Evolutionary conservation across 2,888 invertebrate genomes (phyloP), one percentile per base, ranked within the genome.

Genomic region (Mythimna vitellina): DNA sequence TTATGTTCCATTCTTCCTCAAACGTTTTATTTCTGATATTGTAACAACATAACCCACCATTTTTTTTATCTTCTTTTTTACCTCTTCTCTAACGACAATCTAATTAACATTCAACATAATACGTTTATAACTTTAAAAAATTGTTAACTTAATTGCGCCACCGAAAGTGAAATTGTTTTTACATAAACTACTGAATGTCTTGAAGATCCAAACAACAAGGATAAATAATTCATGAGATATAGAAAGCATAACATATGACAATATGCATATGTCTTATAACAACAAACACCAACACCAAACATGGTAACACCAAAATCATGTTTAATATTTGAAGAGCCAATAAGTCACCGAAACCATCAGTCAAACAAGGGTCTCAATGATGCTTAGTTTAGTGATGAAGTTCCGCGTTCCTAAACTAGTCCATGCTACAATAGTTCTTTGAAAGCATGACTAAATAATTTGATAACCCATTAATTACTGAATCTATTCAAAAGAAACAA

Each of bases 381-480:
- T 42, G 22, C 35, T 29, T 12, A 63, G 46, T 54, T 61, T 58
- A n/a, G 12, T 51, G 51, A 38, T 68, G 42, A 51, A 51, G 63
- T 78, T 79, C 62, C 58, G 46, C 54, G 20, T 73, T 79, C 61
- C n/a, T 53, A 25, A 57, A 29, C 46, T 32, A 29, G 10, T 54
- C 46, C 12, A 49, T 32, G n/a, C 25, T 56, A 60, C 35, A 82
- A 58, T 57, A 25, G 42, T 29, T 32, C 20, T 57, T 60, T 38
- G 56, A 66, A 64, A 79, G 83, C 65, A 73, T 79, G 20, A 61
- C 83, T 66, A 79, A 79, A 6, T 42, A n/a, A 8, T 65, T 72
- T 53, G 17, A 22, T 64, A 61, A 79, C 14, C 42, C 32, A 56
- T 46, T 61, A 65, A 63, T 63, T 20, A 42, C 42, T 3, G 1